Evolutionary conservation across 2,113 vertebrate species (phyloP).

Genomic region (Caracal caracal): DNA sequence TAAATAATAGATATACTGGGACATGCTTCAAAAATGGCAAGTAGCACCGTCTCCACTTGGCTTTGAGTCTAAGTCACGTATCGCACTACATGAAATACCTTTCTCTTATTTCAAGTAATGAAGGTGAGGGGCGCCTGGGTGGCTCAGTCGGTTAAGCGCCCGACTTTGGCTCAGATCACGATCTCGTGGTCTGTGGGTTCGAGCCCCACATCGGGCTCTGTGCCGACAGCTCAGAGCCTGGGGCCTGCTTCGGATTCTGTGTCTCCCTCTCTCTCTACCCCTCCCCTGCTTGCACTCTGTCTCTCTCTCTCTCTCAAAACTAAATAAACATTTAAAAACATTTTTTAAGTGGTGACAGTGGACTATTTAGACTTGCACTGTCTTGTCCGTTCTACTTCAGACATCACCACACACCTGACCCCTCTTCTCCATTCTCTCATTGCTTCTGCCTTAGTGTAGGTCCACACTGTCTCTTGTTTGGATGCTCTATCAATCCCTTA

Average conservation of each 20-base stretch:
- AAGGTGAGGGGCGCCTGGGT: no score
- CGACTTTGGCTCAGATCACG: no score
- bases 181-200: no score
- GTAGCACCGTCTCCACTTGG: neutral
- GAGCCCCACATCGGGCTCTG: no score
- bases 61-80: neutral
- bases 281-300: no score
- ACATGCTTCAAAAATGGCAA: conserved; percentile 38
- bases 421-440: neutral
- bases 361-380: neutral
- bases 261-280: no score
- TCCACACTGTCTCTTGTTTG: neutral
- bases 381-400: neutral
- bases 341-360: neutral
- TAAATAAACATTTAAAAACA: no score
- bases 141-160: no score
- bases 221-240: no score
- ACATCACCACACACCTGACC: neutral
- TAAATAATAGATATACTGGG: neutral
- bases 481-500: neutral
- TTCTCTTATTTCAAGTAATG: conserved; percentile 3
- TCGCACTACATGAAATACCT: neutral
- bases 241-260: no score
- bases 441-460: neutral
- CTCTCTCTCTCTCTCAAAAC: no score